These are phyloP conservation scores for Platycercus adscitus DNA, from an alignment of 2,113 vertebrate genomes.

Conservation along the genomic window DNA sequence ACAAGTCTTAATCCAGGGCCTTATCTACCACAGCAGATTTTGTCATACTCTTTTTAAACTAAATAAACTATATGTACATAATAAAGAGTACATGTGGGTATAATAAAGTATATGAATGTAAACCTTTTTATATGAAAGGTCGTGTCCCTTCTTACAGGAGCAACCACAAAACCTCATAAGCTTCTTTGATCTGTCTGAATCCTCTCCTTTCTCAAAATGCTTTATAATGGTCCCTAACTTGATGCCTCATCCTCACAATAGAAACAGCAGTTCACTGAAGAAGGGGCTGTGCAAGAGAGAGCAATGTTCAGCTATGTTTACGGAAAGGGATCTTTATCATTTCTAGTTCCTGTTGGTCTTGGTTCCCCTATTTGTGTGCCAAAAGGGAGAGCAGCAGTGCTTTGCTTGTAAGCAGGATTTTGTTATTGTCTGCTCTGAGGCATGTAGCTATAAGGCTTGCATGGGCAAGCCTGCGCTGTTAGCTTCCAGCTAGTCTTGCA, in stretches of 20 bases:
- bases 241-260: fast-evolving
- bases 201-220: not conserved
- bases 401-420: not conserved
- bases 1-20: not conserved
- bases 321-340: not conserved
- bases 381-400: not conserved
- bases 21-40: not conserved
- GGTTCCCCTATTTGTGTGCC: not conserved
- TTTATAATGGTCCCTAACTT: not conserved
- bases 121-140: not conserved
- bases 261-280: not conserved
- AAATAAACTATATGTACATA: not conserved
- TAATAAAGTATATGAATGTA: not conserved
- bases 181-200: not conserved
- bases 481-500: not conserved
- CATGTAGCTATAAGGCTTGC: not conserved
- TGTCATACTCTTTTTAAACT: not conserved
- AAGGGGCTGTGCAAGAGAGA: not conserved
- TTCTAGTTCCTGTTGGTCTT: not conserved
- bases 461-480: not conserved
- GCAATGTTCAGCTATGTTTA: not conserved
- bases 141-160: not conserved
- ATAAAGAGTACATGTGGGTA: not conserved
- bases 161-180: not conserved
- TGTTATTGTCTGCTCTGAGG: not conserved